Percentiles rank a stretch among this genome's conserved stretches.
phyloP scores from a whole-genome alignment of 2,888 invertebrate genomes.

The Protophormia terraenovae region DNA sequence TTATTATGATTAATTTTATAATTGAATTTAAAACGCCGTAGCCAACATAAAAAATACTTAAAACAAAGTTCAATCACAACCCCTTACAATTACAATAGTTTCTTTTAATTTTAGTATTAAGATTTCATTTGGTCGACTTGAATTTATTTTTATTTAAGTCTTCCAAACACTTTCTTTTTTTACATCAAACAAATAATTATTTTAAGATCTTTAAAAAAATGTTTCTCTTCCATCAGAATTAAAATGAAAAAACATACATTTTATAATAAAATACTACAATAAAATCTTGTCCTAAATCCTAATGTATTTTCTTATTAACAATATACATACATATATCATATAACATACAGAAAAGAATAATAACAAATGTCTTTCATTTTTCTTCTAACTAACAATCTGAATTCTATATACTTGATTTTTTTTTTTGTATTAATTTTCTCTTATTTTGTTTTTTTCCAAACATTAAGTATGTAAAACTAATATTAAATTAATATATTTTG shows the following conservation, averaged over 20 bases:
- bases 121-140: neutral
- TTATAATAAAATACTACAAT: neutral
- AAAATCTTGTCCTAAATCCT: neutral
- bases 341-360: conserved; percentile 1
- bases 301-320: neutral
- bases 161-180: neutral
- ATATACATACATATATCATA: too few relatives aligned
- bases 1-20: conserved; percentile 35
- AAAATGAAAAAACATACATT: neutral
- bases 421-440: neutral
- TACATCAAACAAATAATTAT: conserved; percentile 6
- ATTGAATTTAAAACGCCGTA: neutral
- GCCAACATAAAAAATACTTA: neutral
- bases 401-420: conserved; percentile 12
- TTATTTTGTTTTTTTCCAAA: neutral
- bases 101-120: conserved; percentile 24
- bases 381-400: neutral
- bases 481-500: conserved; percentile 33
- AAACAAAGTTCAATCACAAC: neutral
- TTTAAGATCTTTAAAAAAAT: conserved; percentile 16
- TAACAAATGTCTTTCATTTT: neutral
- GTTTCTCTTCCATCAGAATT: conserved; percentile 10
- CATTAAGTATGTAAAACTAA: conserved; percentile 46
- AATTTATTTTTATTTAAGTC: neutral
- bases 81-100: neutral